A percentile compares a stretch with the other conserved stretches of the same genome.
These are phyloP conservation scores for Alentia gelatinosa DNA, from an alignment of 2,888 invertebrate genomes.

Conservation along the genomic window DNA sequence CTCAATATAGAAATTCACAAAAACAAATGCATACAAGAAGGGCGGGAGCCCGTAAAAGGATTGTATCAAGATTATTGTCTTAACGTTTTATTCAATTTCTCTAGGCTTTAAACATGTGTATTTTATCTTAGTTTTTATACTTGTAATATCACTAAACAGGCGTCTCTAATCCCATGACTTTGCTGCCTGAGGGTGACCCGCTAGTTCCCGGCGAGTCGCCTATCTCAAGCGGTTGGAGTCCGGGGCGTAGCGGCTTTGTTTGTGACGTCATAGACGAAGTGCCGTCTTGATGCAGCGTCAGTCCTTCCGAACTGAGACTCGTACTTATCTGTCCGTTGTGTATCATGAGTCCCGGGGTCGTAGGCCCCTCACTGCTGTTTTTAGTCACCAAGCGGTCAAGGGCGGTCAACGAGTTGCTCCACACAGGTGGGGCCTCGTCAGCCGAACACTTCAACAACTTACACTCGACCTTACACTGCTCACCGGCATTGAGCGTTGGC, in stretches of 20 bases:
- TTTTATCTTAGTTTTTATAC: no score
- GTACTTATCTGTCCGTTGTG: conserved; percentile 14
- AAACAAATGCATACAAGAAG: no score
- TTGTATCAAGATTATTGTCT: no score
- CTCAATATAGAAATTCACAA: no score
- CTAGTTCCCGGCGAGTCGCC: background rate
- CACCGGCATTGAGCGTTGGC: background rate
- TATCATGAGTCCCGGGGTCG: background rate
- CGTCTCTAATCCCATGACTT: conserved; percentile 50
- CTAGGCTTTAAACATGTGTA: no score
- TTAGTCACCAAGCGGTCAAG: conserved; percentile 7
- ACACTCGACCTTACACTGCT: conserved; percentile 26
- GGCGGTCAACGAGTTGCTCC: conserved; percentile 45
- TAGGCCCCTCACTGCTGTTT: background rate
- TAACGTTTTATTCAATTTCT: no score
- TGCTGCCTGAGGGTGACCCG: conserved; percentile 4
- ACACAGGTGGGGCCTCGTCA: background rate
- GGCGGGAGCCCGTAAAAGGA: no score
- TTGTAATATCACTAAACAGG: conserved; percentile 44
- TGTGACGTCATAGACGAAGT: background rate
- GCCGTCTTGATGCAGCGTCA: background rate
- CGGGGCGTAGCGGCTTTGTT: background rate
- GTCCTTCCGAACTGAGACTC: conserved; percentile 30
- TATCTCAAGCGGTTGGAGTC: background rate
- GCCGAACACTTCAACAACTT: conserved; percentile 42